phyloP scores from a whole-genome alignment of 2,797 vertebrate genomes.

The Eospalax fontanierii region DNA sequence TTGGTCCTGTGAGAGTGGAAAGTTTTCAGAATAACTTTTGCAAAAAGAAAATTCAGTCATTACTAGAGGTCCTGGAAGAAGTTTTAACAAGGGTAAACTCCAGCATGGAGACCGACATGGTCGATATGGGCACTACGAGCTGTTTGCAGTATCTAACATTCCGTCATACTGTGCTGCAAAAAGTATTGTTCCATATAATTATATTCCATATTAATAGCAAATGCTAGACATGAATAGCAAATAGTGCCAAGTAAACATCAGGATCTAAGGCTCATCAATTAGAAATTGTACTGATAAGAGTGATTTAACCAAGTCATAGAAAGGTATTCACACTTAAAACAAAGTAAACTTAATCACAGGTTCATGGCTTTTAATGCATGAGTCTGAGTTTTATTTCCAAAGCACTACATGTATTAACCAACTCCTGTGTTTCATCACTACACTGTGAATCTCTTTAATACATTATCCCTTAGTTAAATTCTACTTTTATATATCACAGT shows the following conservation, averaged over 20 bases:
- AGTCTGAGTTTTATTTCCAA: not conserved
- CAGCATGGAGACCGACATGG: not conserved
- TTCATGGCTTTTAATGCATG: not conserved
- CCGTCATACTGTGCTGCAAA: not conserved
- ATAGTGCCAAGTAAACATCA: not conserved
- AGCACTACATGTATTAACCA: not conserved
- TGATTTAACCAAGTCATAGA: not conserved
- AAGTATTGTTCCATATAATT: not conserved
- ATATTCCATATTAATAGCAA: not conserved
- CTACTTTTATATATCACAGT: not conserved
- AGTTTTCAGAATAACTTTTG: not conserved
- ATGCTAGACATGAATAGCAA: not conserved
- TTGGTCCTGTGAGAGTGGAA: not conserved
- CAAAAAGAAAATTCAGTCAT: not conserved
- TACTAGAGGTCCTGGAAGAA: not conserved
- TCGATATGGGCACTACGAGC: no score
- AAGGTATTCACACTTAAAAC: not conserved
- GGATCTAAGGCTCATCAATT: not conserved
- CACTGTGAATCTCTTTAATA: not conserved
- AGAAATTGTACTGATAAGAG: not conserved
- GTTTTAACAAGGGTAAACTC: not conserved
- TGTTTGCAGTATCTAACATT: not conserved
- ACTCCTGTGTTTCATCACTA: not conserved
- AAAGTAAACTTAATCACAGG: not conserved
- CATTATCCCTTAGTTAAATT: not conserved